Base-by-base conservation (phyloP, 2,113 vertebrate genomes). In the Aramus guarauna region DNA sequence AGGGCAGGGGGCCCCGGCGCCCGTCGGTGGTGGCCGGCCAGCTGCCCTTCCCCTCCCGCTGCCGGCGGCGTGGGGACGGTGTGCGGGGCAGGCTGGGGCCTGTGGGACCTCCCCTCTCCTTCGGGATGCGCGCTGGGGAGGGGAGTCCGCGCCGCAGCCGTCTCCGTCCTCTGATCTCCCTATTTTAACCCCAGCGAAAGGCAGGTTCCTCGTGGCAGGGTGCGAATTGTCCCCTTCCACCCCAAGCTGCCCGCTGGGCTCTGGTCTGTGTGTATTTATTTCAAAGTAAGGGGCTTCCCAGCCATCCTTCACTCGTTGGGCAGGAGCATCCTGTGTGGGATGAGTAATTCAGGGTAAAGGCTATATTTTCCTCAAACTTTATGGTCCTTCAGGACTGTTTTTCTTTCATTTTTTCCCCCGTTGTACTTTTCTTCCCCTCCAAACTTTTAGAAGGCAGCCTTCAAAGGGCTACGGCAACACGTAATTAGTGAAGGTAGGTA, bases 291-390 rank as follows among this genome's bases (percentile, higher is more conserved):
- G 21, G n/a, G 9, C 26, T 75, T 37, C n/a, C 6, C 15, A 21
- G 1, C 23, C 11, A 1, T 60, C 12, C 8, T 21, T 47, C 2
- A 1, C 5, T 37, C 11, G 0, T 45, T 1, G 23, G 5, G 3
- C 53, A 22, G 72, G 62, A 32, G 58, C n/a, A 45, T 58, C 80
- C 34, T 71, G 64, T 58, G 69, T 9, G 11, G 47, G 30, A 1
- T 64, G 32, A 6, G 15, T 23, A 34, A 59, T 60, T 71, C 36
- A 3, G 20, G n/a, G 4, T 58, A 18, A 59, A n/a, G 29, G 2
- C 48, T 14, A 7, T 68, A 20, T 43, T 75, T 63, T 30, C 19
- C 10, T 66, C 63, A 37, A 9, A 78, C 48, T 26, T 60, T 52
- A 2, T 22, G 48, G n/a, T 41, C 23, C 8, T 75, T 63, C 24